Evolutionary conservation across 2,888 invertebrate species (phyloP), one percentile per base, ranked within the genome.

Genomic region (Agrotis puta): DNA sequence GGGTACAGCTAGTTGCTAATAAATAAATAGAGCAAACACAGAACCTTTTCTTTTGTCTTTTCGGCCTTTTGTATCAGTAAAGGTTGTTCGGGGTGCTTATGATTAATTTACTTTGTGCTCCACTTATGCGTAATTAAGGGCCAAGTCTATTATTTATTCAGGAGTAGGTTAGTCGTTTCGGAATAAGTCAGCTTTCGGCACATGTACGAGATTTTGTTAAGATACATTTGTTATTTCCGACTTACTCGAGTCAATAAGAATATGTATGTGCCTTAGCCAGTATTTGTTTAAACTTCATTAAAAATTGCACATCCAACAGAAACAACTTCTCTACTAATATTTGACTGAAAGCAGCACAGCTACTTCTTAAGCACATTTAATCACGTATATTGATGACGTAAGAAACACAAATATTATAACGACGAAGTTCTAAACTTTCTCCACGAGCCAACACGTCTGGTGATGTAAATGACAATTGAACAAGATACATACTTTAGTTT

Each of bases 381-480:
- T 84, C 86, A 85, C 84, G 85, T 83, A 83, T 70, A 51, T 56
- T 59, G 59, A 68, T 84, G 84, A 84, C 86, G 83, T 74, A 77
- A 86, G 59, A 54, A 54, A 54, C 47, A 66, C 77, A 83, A 79
- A 79, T 79, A 83, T 80, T 79, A 83, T 65, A 74, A 63, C 68
- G 66, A 79, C 57, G 80, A 68, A 68, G 51, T 83, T 74, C 75
- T 80, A 33, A 63, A 80, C 79, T 79, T 79, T 79, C 79, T 80
- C 79, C 43, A 63, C 83, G 51, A 54, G 81, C 64, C 81, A n/a
- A 57, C 79, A 79, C 76, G 81, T 79, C 81, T 79, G 75, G 45
- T 53, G 67, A 83, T 74, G 81, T 62, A 73, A 85, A 83, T 83
- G 61, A 83, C 81, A 81, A 83, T 83, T 74, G 84, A 70, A 79